Evolutionary conservation across 2,888 invertebrate genomes (phyloP), one percentile per base, ranked within the genome.

Genomic region (Eupithecia dodoneata): DNA sequence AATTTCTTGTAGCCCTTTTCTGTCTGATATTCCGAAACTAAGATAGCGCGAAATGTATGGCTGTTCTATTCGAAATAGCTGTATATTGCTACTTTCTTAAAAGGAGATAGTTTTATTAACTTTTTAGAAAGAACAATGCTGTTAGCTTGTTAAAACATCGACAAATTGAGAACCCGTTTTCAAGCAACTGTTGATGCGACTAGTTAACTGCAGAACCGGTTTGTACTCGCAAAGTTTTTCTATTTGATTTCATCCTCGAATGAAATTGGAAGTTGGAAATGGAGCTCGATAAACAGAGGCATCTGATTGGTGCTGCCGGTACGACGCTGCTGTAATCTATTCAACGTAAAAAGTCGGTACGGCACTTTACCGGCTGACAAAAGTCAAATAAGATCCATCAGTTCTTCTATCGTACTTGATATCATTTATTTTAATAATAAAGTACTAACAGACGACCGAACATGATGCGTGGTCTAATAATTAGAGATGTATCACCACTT

Each of bases 311-410:
- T 77, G 72, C 75, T 77, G 72, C 75, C 67, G n/a, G 75, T 72
- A 65, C 73, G 69, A 74, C 42, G 79, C 77, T 74, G 76, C 70
- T 76, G 41, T 76, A 76, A 76, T 74, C 76, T 67, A 73, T 78
- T 59, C 75, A 73, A n/a, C 76, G 55, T 63, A 63, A 30, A 59
- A 59, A 59, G 63, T 63, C 63, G 63, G 63, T 18, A 18, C 10
- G 18, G 74, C 52, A 73, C 75, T 73, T 42, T 75, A 79, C 73
- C 69, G 77, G 75, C 73, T 79, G 73, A 79, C 76, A 79, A 82
- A 81, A 78, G 77, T 71, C 59, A 71, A 81, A 79, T 78, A 79
- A 78, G 72, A 67, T 78, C 75, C 52, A 78, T 70, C 71, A 71
- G 47, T 30, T 63, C 12, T 73, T 63, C 66, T 69, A 13, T 65